Evolutionary conservation across 2,797 vertebrate genomes (phyloP).

Genomic region (Zonotrichia albicollis): DNA sequence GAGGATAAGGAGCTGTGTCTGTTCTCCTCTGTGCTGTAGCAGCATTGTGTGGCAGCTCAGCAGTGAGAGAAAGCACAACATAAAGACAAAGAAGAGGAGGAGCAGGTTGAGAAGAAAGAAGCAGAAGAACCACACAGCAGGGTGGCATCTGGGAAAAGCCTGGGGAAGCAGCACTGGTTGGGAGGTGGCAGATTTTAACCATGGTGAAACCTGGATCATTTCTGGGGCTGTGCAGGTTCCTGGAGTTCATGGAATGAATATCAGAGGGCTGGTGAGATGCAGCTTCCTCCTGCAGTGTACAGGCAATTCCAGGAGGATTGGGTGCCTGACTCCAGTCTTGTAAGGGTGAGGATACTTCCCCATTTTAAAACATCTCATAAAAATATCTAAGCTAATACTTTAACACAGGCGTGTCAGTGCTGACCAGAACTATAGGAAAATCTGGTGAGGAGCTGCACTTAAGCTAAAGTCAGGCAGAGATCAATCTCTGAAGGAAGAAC

Average conservation of each 20-base stretch:
- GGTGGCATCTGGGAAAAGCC: not conserved
- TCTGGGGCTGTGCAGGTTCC: not conserved
- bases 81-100: not conserved
- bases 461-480: not conserved
- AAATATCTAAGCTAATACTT: not conserved
- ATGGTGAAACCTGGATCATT: not conserved
- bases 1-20: not conserved
- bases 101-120: not conserved
- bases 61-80: not conserved
- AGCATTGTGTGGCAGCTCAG: not conserved
- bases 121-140: not conserved
- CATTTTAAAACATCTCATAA: not conserved
- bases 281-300: not conserved
- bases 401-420: not conserved
- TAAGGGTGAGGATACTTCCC: not conserved
- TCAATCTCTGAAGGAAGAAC: not conserved
- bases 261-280: not conserved
- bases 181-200: not conserved
- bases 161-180: not conserved
- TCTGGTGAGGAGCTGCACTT: not conserved
- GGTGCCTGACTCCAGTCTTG: not conserved
- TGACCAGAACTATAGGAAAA: not conserved
- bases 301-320: not conserved
- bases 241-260: not conserved
- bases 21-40: rapidly evolving